Base-by-base conservation (phyloP, 2,888 invertebrate species). In the Agrotis clavis region DNA sequence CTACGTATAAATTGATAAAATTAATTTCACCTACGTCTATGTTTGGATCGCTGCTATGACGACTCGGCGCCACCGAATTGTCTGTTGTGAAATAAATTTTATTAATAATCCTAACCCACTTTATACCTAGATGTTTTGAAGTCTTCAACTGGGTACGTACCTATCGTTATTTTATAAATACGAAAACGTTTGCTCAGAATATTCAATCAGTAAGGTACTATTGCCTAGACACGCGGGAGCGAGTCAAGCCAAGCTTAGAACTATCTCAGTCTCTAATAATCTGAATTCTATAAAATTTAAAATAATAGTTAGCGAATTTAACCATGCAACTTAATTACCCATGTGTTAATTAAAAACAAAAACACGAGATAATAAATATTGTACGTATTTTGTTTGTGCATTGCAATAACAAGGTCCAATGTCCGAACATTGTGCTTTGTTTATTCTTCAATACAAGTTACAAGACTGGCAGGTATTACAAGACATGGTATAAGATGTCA, bases 21-120 rank as follows among this genome's bases (percentile, higher is more conserved):
- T 19, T 19, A 14, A 30, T 7, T 62, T 19, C 61, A 61, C 4
- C 7, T 45, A 21, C 59, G 45, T 71, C 71, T 79, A 67, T 71
- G 66, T 81, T 79, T 77, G 73, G 63, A 69, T 61, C 60, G 79
- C 48, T 77, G 57, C 57, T 82, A 59, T 83, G 69, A 79, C 64
- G 69, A 72, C 51, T 54, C 69, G 64, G 53, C 60, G 67, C 70
- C 64, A 67, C 70, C 30, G 67, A 61, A 71, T 77, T 71, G 72
- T 73, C 74, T 73, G 72, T 82, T 84, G 77, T 67, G 83, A 83
- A 84, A 85, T 81, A 57, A 79, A 79, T 80, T 80, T 78, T 81
- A 84, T 84, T 83, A 85, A 81, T 81, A 85, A 81, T 78, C 83
- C 62, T 80, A 82, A 78, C 83, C 78, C 67, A 86, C 78, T 77